These are phyloP conservation scores for Chlorodrepanis virens DNA, from an alignment of 2,113 vertebrate genomes.

Conservation along the genomic window DNA sequence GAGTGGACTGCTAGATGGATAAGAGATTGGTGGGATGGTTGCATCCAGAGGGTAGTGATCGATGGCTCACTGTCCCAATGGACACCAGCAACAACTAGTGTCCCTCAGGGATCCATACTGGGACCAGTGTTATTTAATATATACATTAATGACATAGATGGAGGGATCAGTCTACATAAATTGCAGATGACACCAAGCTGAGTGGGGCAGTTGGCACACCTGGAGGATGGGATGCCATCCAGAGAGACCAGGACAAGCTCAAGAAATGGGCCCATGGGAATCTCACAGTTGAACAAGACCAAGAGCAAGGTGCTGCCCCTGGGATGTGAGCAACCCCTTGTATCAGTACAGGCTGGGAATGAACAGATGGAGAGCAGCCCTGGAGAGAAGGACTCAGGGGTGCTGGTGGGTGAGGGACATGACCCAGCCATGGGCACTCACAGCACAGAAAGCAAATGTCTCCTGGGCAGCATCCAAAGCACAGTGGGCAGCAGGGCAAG, in stretches of 20 bases:
- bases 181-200: background rate
- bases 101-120: too few species aligned
- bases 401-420: background rate
- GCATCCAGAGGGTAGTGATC: background rate
- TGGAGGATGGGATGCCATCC: background rate
- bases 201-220: background rate
- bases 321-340: background rate
- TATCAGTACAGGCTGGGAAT: background rate
- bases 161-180: background rate
- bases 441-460: background rate
- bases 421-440: too few species aligned
- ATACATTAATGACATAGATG: background rate
- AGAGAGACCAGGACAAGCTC: background rate
- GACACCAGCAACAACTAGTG: background rate
- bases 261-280: background rate
- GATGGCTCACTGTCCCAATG: background rate
- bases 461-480: background rate
- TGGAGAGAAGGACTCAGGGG: background rate
- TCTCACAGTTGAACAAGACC: background rate
- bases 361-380: background rate
- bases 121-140: background rate
- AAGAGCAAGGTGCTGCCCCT: background rate
- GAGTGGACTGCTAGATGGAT: background rate
- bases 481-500: rapidly evolving
- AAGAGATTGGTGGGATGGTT: background rate